Conservation (phyloP, 92 coral and sea anemone genomes). For the Umimayanthus chanpuru region DNA sequence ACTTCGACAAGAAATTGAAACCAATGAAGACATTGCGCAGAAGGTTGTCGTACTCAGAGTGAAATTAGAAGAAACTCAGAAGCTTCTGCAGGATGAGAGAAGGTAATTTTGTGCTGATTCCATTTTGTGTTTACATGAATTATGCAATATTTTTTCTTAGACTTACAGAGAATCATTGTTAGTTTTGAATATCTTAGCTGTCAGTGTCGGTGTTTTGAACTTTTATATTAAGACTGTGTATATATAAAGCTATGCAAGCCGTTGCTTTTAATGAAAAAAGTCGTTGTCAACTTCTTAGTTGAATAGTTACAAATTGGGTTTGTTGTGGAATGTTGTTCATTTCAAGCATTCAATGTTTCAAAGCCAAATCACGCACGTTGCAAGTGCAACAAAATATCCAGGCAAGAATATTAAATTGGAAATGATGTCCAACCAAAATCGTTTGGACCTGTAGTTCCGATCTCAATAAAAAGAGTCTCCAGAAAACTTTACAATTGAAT, state of each 20-base stretch:
- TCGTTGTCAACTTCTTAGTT: neutral
- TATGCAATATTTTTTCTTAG: too few relatives aligned
- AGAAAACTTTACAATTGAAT: neutral
- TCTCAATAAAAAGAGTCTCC: neutral
- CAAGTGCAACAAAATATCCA: neutral
- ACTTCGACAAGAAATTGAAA: slow-evolving; percentile 49
- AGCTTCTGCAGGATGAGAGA: slow-evolving; percentile 75
- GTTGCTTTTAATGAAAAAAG: neutral
- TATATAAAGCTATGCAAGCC: neutral
- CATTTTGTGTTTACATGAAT: neutral
- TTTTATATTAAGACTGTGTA: neutral
- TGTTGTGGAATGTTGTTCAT: slow-evolving; percentile 27
- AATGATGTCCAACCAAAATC: neutral
- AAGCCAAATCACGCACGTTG: neutral
- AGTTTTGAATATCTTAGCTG: neutral
- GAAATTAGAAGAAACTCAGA: slow-evolving; percentile 80
- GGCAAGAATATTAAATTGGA: neutral
- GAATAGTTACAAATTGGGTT: neutral
- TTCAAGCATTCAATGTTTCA: slow-evolving; percentile 1
- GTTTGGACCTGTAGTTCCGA: neutral
- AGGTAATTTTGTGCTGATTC: slow-evolving; percentile 61
- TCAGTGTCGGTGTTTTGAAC: neutral
- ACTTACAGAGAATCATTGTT: neutral
- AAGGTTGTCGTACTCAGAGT: slow-evolving; percentile 65
- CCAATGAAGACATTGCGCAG: slow-evolving; percentile 62